Evolutionary conservation across 2,888 invertebrate species (phyloP).

Genomic region (Scaptomyza parva): DNA sequence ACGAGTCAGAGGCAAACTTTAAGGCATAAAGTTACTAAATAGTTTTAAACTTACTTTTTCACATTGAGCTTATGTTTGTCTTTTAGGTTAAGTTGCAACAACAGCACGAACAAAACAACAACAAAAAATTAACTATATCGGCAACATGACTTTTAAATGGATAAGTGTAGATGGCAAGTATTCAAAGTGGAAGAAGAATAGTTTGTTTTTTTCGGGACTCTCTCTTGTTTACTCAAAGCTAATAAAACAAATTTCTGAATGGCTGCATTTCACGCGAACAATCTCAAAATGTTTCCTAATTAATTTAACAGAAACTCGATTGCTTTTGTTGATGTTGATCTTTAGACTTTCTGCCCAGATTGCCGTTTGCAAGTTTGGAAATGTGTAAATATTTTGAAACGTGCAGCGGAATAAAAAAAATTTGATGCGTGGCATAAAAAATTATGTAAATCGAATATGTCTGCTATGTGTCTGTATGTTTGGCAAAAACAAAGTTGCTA

Average conservation of each 20-base stretch:
- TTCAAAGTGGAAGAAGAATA: neutral
- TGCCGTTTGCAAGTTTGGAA: neutral
- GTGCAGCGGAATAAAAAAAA: constrained; percentile 51
- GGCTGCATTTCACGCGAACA: neutral
- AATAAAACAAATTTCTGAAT: neutral
- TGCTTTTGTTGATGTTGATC: constrained; percentile 27
- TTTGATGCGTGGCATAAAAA: constrained; percentile 48
- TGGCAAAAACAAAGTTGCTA: constrained; percentile 60
- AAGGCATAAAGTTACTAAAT: constrained; percentile 17
- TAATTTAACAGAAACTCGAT: constrained; percentile 16
- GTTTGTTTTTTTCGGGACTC: neutral
- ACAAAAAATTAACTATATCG: neutral
- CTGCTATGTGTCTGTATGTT: neutral
- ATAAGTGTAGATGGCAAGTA: neutral
- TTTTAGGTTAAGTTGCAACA: neutral
- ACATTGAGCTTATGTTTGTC: neutral
- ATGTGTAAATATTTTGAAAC: constrained; percentile 46
- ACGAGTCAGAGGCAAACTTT: neutral
- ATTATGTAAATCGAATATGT: constrained; percentile 57
- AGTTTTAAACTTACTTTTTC: constrained; percentile 15
- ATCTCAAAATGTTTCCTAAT: constrained; percentile 24
- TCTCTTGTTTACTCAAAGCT: neutral
- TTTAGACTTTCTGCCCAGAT: constrained; percentile 41
- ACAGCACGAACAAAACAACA: neutral
- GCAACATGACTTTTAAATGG: neutral